Evolutionary conservation across 2,888 invertebrate species (phyloP).

Genomic region (Drosophila peninsularis): DNA sequence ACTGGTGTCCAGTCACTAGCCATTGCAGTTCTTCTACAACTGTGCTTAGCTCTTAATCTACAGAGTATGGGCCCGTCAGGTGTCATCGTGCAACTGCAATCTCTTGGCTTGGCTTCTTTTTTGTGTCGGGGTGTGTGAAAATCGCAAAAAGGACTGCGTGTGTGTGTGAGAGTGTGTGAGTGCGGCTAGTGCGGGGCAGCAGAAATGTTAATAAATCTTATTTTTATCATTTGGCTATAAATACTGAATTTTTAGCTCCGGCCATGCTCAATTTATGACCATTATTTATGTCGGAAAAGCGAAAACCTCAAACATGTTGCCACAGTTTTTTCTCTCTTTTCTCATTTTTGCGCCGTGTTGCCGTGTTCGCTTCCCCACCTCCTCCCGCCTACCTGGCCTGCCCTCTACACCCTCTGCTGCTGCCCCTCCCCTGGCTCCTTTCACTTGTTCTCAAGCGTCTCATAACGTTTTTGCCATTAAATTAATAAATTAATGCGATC

Average conservation of each 20-base stretch:
- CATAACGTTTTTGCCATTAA: constrained; percentile 83
- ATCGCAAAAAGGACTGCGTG: constrained; percentile 44
- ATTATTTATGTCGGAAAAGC: constrained; percentile 85
- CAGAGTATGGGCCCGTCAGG: constrained; percentile 1
- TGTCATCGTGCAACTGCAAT: not conserved
- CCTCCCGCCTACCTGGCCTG: constrained; percentile 37
- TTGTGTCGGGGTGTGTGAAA: constrained; percentile 45
- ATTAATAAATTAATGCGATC: constrained; percentile 83
- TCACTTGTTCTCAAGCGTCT: constrained; percentile 15
- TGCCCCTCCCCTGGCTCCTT: not conserved
- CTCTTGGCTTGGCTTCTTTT: constrained; percentile 13
- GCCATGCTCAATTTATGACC: constrained; percentile 85
- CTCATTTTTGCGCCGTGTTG: constrained; percentile 35
- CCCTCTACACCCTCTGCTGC: not conserved
- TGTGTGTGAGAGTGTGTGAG: constrained; percentile 40
- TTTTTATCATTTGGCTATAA: constrained; percentile 85
- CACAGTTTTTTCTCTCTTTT: constrained; percentile 61
- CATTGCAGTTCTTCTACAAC: not conserved
- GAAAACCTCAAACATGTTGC: constrained; percentile 82
- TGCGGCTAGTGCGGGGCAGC: constrained; percentile 58
- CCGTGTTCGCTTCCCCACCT: constrained; percentile 4
- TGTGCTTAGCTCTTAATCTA: not conserved
- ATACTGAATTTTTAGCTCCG: constrained; percentile 85
- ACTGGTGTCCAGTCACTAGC: not conserved
- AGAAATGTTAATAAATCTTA: constrained; percentile 85